Conservation (phyloP, 2,888 invertebrate species). For the Orchestes rusci region DNA sequence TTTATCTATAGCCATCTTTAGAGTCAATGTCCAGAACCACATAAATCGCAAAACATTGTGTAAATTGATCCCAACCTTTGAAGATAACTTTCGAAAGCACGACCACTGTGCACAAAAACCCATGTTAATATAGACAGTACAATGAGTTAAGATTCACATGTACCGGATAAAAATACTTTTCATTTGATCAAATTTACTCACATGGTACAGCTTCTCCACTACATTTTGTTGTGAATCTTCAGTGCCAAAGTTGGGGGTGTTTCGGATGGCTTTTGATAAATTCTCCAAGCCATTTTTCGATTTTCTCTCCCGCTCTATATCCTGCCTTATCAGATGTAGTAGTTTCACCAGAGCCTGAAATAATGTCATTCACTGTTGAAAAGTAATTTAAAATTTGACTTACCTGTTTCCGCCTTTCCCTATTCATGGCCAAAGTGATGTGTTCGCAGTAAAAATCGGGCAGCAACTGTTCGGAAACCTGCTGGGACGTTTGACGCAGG, state of each 20-base stretch:
- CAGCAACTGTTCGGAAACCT: conserved; percentile 70
- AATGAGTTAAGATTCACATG: no score
- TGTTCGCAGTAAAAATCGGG: conserved; percentile 96
- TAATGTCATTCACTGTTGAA: no score
- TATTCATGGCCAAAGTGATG: conserved; percentile 86
- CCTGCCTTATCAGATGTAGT: conserved; percentile 76
- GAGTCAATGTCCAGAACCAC: no score
- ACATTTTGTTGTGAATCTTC: conserved; percentile 89
- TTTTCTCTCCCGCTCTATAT: conserved; percentile 82
- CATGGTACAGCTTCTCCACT: conserved; percentile 86
- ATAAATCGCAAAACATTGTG: no score
- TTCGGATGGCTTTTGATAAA: conserved; percentile 77
- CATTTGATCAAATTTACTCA: no score
- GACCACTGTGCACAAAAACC: no score
- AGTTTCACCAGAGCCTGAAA: conserved; percentile 73
- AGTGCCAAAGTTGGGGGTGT: conserved; percentile 77
- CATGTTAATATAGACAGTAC: no score
- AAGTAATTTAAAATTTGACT: no score
- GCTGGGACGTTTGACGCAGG: conserved; percentile 56
- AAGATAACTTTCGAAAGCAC: no score
- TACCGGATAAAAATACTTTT: no score
- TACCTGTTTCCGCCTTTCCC: conserved; percentile 78
- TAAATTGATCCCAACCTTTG: no score
- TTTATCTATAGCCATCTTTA: no score
- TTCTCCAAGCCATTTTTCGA: conserved; percentile 87